Conservation (phyloP, 2,888 invertebrate genomes). For the Dolichopus griseipennis region DNA sequence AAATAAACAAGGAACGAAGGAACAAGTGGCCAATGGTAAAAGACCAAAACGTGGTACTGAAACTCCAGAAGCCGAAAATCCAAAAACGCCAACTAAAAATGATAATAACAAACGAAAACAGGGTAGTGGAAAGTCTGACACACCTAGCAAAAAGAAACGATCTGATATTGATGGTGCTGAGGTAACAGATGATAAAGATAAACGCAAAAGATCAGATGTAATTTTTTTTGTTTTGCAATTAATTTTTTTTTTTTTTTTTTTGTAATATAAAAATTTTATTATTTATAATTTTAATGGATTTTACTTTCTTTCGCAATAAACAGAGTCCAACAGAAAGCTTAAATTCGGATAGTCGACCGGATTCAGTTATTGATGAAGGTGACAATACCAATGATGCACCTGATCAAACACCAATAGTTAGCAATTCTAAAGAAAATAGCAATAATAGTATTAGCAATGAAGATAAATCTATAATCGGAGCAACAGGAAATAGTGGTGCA, state of each 20-base stretch:
- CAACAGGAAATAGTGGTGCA: neutral
- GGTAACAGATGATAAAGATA: constrained; percentile 46
- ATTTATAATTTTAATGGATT: neutral
- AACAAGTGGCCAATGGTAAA: constrained; percentile 47
- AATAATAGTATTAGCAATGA: constrained; percentile 3
- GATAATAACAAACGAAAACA: constrained; percentile 39
- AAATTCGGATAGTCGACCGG: constrained; percentile 66
- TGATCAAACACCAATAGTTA: constrained; percentile 39
- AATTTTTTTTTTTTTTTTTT: no score
- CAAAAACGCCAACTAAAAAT: constrained; percentile 48
- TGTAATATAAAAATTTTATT: neutral
- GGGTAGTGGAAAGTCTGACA: constrained; percentile 41
- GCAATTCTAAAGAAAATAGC: constrained; percentile 19
- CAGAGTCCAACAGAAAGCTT: constrained; percentile 77
- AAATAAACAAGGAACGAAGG: constrained; percentile 65
- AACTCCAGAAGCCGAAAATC: constrained; percentile 46
- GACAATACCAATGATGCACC: constrained; percentile 44
- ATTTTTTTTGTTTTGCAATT: constrained; percentile 14
- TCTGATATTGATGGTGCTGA: constrained; percentile 43
- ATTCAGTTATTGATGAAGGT: constrained; percentile 63
- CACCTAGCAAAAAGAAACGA: constrained; percentile 50
- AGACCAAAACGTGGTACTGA: constrained; percentile 55
- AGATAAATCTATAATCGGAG: neutral
- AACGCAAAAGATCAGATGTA: constrained; percentile 45
- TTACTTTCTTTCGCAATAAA: constrained; percentile 13